Conservation (phyloP, 2,888 invertebrate species). For the Drosophila diplacantha region DNA sequence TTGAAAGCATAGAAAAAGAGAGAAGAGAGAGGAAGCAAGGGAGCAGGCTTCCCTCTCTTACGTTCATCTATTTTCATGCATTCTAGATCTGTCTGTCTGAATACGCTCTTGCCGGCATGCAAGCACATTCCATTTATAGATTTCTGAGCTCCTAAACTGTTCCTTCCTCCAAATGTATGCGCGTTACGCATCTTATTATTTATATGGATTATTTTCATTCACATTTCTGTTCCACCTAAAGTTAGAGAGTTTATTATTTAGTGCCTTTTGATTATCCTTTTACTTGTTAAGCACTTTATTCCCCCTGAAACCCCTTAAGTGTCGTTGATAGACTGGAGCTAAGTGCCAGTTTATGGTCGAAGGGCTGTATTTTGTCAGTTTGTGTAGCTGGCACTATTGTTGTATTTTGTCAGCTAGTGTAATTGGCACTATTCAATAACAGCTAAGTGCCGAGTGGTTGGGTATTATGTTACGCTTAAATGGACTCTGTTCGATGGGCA, state of each 20-base stretch:
- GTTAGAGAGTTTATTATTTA: not conserved
- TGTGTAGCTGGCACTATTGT: conserved; percentile 1
- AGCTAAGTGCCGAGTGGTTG: conserved; percentile 8
- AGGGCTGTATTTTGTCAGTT: not conserved
- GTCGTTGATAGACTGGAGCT: not conserved
- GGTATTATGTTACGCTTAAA: conserved; percentile 2
- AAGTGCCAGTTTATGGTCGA: not conserved
- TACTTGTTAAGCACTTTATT: too few species aligned
- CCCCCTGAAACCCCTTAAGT: too few species aligned
- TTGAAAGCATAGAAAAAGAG: too few species aligned
- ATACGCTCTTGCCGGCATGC: too few species aligned
- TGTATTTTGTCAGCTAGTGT: not conserved
- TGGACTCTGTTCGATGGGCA: not conserved
- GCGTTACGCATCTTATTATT: not conserved
- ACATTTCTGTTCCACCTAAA: not conserved
- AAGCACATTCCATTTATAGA: too few species aligned
- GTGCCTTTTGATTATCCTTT: not conserved
- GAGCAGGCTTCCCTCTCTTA: not conserved
- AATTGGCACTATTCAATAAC: conserved; percentile 8
- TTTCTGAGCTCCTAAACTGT: too few species aligned
- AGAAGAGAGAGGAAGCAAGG: not conserved
- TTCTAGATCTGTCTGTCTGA: not conserved
- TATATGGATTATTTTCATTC: not conserved
- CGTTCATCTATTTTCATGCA: not conserved
- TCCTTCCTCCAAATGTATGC: not conserved